phyloP scores from a whole-genome alignment of 2,888 invertebrate genomes.

The Rhagonycha fulva region DNA sequence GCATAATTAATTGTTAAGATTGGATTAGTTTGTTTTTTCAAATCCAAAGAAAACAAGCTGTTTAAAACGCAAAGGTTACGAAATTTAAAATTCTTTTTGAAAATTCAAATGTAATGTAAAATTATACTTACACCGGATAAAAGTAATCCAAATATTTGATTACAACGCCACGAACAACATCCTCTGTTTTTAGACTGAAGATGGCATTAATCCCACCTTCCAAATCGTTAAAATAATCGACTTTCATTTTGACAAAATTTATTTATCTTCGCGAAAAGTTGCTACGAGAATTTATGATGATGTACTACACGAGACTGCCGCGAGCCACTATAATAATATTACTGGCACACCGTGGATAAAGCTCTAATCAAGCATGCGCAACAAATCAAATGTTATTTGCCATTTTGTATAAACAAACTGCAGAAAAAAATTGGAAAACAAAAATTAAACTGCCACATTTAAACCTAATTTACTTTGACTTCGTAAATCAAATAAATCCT shows the following conservation, averaged over 20 bases:
- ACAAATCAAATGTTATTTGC: not conserved
- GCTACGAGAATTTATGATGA: not conserved
- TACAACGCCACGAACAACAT: conserved; percentile 70
- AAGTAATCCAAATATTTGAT: conserved; percentile 75
- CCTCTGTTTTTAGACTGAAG: conserved; percentile 68
- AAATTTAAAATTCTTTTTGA: not conserved
- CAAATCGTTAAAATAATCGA: conserved; percentile 50
- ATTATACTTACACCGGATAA: conserved; percentile 67
- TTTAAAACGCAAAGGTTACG: not conserved
- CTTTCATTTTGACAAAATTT: conserved; percentile 54
- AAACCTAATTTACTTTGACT: not conserved
- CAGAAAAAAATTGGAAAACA: not conserved
- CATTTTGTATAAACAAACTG: not conserved
- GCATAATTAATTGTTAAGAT: not conserved
- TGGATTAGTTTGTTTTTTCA: not conserved
- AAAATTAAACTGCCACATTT: not conserved
- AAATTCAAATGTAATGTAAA: not conserved
- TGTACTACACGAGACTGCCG: not conserved
- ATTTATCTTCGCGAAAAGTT: not conserved
- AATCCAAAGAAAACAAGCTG: not conserved
- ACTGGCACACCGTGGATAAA: not conserved
- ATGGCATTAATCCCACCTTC: conserved; percentile 56
- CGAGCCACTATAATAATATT: not conserved
- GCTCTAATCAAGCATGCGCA: not conserved
- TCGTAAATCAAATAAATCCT: not conserved